Evolutionary conservation across 1,140 invertebrate species (phyloP), one percentile per base, ranked within the genome.

Genomic region (Sinella curviseta): DNA sequence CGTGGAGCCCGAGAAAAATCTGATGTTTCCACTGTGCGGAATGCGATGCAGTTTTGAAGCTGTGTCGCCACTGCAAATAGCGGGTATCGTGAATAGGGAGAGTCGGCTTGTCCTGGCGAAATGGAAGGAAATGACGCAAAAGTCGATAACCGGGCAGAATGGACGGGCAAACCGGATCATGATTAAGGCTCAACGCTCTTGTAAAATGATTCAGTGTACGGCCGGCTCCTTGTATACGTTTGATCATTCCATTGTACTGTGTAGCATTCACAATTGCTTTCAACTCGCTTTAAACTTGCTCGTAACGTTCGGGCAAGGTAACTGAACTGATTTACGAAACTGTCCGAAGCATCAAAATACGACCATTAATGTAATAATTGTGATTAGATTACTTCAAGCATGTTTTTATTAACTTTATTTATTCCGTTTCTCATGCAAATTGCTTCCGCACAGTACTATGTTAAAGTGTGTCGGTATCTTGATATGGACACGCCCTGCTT

Each of bases 201-300:
- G 30, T 26, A 12, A 26, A 24, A 1, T 1, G 16, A 73, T 78
- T n/a, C 26, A 8, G 12, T 78, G 77, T 57, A 78, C 3, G 4
- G 77, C 77, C 16, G 77, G 77, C 14, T 70, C 30, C 3, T 70
- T 78, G 28, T 78, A 78, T 30, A 78, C 77, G 8, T 78, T 78
- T 28, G 77, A 78, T 30, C 67, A 67, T 73, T 70, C 77, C 3
- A 78, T 78, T 39, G 77, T 78, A 14, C 77, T 78, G 12, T 78
- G 77, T 34, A 35, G 48, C 30, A 33, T 78, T 14, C 14, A 67
- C 30, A 78, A 78, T 36, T 78, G 77, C 36, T 17, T 70, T 20
- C 57, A 78, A 35, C 60, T 78, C 1, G 35, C 77, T 8, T 24
- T 70, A n/a, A 78, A 78, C 34, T 78, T 78, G 60, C 65, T 78